Conservation (phyloP, 2,797 vertebrate species). For the Diceros bicornis region DNA sequence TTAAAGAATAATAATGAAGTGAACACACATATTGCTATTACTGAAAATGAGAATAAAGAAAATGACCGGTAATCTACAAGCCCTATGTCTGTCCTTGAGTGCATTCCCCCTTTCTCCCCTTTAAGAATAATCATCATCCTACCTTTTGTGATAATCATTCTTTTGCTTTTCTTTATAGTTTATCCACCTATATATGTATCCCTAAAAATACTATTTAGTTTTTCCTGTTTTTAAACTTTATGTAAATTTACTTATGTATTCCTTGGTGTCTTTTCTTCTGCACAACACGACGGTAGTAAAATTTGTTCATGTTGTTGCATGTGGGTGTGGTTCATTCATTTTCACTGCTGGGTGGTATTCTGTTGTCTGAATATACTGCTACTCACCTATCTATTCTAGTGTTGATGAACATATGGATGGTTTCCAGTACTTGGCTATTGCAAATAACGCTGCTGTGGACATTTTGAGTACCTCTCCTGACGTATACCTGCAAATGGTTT, state of each 20-base stretch:
- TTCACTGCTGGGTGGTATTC: background rate
- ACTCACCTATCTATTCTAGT: background rate
- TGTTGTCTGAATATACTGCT: background rate
- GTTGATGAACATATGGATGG: background rate
- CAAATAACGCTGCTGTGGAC: background rate
- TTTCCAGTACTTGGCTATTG: background rate
- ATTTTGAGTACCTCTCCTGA: background rate
- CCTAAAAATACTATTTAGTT: background rate
- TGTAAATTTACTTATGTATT: background rate
- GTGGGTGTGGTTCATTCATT: background rate
- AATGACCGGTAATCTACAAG: background rate
- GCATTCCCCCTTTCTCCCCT: background rate
- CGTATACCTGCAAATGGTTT: background rate
- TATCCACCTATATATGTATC: background rate
- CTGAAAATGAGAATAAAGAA: background rate
- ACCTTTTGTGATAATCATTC: background rate
- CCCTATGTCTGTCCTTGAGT: background rate
- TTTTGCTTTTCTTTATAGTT: background rate
- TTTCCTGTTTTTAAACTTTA: conserved; percentile 42
- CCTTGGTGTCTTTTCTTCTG: conserved; percentile 12
- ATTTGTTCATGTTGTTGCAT: background rate
- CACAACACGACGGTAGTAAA: background rate
- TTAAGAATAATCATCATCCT: background rate
- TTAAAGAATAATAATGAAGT: conserved; percentile 5
- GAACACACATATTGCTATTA: background rate